phyloP scores from a whole-genome alignment of 2,888 invertebrate genomes.

The Caradrina kadenii region DNA sequence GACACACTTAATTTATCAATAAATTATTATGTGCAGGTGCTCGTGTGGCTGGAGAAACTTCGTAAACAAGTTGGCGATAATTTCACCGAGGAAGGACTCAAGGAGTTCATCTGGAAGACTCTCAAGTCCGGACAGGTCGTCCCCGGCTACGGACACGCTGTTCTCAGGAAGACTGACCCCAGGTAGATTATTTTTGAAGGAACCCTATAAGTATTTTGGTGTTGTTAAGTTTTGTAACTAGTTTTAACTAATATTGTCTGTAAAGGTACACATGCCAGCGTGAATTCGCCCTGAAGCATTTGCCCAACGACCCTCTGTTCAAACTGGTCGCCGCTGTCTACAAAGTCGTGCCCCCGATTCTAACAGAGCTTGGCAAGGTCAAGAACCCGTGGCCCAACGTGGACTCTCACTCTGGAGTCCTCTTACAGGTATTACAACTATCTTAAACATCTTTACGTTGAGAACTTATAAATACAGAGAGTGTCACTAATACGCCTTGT shows the following conservation, averaged over 20 bases:
- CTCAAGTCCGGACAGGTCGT: slow-evolving; percentile 99
- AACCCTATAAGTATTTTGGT: background rate
- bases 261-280: slow-evolving; percentile 96
- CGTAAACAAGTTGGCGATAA: slow-evolving; percentile 96
- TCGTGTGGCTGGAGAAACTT: slow-evolving; percentile 98
- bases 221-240: background rate
- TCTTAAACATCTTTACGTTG: background rate
- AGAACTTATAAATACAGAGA: background rate
- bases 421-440: slow-evolving; percentile 92
- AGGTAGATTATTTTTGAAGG: slow-evolving; percentile 79
- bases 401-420: slow-evolving; percentile 98
- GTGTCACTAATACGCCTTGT: slow-evolving; percentile 60
- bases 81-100: slow-evolving; percentile 97
- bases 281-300: slow-evolving; percentile 97
- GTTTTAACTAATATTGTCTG: slow-evolving; percentile 13
- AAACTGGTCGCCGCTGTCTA: slow-evolving; percentile 97
- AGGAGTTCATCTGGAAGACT: slow-evolving; percentile 99
- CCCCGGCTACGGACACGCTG: slow-evolving; percentile 99
- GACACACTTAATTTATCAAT: background rate
- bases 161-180: slow-evolving; percentile 98
- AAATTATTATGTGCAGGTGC: slow-evolving; percentile 88
- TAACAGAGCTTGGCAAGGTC: slow-evolving; percentile 98
- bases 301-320: slow-evolving; percentile 97
- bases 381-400: slow-evolving; percentile 99
- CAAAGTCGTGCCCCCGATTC: slow-evolving; percentile 97